Percentiles rank a stretch among this genome's conserved stretches.
These are phyloP conservation scores for Macaria notata DNA, from an alignment of 2,888 invertebrate species.

Conservation along the genomic window DNA sequence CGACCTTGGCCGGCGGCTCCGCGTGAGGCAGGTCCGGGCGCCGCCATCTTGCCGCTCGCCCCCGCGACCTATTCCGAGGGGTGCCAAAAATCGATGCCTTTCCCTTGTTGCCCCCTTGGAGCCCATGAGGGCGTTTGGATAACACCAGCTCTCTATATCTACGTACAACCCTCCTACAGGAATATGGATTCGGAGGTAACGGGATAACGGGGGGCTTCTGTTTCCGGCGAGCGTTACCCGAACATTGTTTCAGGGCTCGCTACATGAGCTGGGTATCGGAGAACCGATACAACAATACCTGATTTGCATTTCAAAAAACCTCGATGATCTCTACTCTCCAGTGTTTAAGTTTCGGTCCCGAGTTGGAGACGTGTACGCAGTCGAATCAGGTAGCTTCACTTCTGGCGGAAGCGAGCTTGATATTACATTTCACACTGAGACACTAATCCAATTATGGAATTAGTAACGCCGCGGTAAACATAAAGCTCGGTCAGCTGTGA, in stretches of 20 bases:
- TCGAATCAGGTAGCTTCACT: constrained; percentile 4
- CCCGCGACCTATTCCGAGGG: constrained; percentile 62
- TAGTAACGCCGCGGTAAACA: constrained; percentile 8
- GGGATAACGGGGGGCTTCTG: background rate
- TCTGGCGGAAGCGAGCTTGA: constrained; percentile 10
- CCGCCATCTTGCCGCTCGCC: constrained; percentile 71
- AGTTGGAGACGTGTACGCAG: background rate
- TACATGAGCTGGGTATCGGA: no score
- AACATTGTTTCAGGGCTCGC: background rate
- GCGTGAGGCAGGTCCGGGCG: constrained; percentile 76
- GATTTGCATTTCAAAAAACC: no score
- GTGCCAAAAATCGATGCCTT: constrained; percentile 78
- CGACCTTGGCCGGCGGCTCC: constrained; percentile 69
- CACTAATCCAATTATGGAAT: constrained; percentile 11
- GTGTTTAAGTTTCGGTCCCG: no score
- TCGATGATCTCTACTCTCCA: no score
- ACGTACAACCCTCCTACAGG: constrained; percentile 33
- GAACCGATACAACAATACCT: no score
- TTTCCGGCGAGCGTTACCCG: background rate
- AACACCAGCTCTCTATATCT: constrained; percentile 52
- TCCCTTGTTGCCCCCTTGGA: constrained; percentile 66
- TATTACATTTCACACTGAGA: constrained; percentile 12
- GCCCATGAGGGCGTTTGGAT: constrained; percentile 58
- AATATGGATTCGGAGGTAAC: constrained; percentile 18
- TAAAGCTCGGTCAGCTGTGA: constrained; percentile 1